A percentile compares a stretch with the other conserved stretches of the same genome.
Evolutionary conservation across 2,797 vertebrate species (phyloP).

Genomic region (Morelia viridis): DNA sequence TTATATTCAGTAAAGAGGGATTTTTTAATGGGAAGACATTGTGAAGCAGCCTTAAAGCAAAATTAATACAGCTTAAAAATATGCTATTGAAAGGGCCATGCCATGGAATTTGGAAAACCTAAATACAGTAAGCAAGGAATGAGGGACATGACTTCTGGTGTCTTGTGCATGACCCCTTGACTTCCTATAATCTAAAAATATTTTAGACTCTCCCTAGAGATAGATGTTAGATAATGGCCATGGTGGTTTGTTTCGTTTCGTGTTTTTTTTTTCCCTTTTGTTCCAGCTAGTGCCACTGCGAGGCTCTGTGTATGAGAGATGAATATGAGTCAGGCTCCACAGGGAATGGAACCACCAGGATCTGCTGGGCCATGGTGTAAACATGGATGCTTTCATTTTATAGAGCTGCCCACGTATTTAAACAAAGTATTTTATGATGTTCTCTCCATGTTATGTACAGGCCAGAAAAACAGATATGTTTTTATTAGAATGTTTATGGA

Average conservation of each 20-base stretch:
- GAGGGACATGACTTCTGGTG: conserved; percentile 16
- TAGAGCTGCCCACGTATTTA: neutral
- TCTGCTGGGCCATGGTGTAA: neutral
- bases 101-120: neutral
- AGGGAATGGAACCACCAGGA: neutral
- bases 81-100: neutral
- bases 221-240: rapidly evolving
- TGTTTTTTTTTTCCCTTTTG: conserved; percentile 18
- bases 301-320: neutral
- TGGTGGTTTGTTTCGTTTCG: neutral
- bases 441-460: neutral
- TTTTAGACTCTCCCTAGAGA: neutral
- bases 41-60: neutral
- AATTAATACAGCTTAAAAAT: neutral
- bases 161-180: neutral
- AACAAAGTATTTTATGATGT: rapidly evolving
- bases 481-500: neutral
- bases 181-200: conserved; percentile 28
- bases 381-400: neutral
- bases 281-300: rapidly evolving
- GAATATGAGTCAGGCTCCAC: neutral
- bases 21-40: neutral
- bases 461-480: neutral
- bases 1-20: neutral
- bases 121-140: neutral